Evolutionary conservation across 2,113 vertebrate genomes (phyloP).

Genomic region (Pollimyrus isidori): DNA sequence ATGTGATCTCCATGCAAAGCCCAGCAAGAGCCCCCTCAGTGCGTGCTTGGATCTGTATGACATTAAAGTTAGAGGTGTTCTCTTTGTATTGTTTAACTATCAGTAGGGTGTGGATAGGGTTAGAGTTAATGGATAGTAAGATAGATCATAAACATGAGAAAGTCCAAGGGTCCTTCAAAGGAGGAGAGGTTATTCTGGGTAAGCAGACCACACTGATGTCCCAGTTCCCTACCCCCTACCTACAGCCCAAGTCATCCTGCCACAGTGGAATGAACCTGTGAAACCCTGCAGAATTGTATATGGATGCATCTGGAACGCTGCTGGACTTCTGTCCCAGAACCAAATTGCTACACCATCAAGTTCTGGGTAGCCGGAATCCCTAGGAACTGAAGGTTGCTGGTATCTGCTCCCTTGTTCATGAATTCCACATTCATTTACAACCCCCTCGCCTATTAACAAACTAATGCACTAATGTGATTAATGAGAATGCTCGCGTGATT

Average conservation of each 20-base stretch:
- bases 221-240: background rate
- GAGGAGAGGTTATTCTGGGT: background rate
- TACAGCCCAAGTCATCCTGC: background rate
- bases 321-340: background rate
- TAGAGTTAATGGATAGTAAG: background rate
- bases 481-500: constrained; percentile 7
- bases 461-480: constrained; percentile 7
- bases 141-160: background rate
- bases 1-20: background rate
- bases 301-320: background rate
- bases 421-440: background rate
- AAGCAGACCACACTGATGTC: background rate
- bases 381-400: background rate
- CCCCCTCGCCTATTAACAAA: background rate
- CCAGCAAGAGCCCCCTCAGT: background rate
- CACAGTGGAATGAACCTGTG: background rate
- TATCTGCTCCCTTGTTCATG: background rate
- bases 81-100: background rate
- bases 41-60: background rate
- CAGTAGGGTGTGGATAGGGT: background rate
- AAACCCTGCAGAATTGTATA: background rate
- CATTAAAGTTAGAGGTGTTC: background rate
- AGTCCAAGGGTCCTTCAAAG: background rate
- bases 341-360: background rate
- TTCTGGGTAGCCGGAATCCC: background rate